phyloP scores from a whole-genome alignment of 2,797 vertebrate species.

The Rhinophrynus dorsalis region DNA sequence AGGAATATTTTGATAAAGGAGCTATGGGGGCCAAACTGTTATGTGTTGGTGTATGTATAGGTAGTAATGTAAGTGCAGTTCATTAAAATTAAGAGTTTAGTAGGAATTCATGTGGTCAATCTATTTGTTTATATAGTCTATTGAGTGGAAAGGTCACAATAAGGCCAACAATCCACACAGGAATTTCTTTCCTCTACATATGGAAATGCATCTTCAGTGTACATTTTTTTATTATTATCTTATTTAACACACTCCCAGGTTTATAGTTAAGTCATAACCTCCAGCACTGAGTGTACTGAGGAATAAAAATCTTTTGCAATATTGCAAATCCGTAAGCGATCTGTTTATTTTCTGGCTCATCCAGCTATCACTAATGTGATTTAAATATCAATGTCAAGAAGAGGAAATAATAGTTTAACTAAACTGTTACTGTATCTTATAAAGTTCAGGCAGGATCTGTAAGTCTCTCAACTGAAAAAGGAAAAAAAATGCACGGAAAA shows the following conservation, averaged over 20 bases:
- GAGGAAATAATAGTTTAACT: constrained; percentile 38
- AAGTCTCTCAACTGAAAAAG: too few relatives aligned
- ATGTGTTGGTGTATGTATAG: constrained; percentile 26
- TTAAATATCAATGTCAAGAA: constrained; percentile 47
- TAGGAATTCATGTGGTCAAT: constrained; percentile 33
- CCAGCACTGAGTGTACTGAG: constrained; percentile 31
- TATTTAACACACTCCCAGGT: constrained; percentile 46
- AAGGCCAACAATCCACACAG: constrained; percentile 19
- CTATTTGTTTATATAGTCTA: constrained; percentile 34
- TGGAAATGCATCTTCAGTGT: constrained; percentile 43
- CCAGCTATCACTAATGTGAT: constrained; percentile 47
- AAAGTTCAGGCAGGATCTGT: constrained; percentile 28
- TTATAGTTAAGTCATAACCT: constrained; percentile 43
- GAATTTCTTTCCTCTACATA: constrained; percentile 38
- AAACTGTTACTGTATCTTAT: constrained; percentile 27
- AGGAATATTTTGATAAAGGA: constrained; percentile 28
- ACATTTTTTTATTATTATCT: constrained; percentile 42
- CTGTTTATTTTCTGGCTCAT: constrained; percentile 44
- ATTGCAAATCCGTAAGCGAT: constrained; percentile 44
- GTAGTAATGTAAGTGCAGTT: too few relatives aligned
- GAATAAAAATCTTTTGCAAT: constrained; percentile 36
- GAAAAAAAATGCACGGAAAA: too few relatives aligned
- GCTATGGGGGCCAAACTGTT: constrained; percentile 21
- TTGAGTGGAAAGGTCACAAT: constrained; percentile 28
- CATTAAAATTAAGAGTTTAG: constrained; percentile 25